These are phyloP conservation scores for Lamellibrachia luymesi DNA, from an alignment of 1,140 invertebrate genomes.

Conservation along the genomic window DNA sequence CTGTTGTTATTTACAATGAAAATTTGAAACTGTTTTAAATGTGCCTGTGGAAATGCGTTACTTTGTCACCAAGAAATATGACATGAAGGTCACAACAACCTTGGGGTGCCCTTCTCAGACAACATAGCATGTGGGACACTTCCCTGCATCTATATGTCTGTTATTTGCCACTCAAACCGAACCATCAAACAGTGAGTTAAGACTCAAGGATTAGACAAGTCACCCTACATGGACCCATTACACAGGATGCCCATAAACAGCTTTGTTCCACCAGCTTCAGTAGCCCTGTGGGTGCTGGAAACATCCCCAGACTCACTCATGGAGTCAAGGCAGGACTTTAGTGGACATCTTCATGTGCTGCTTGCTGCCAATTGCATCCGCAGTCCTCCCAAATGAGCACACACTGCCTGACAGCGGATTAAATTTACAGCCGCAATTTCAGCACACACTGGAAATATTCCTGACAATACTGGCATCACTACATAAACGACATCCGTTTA, in stretches of 20 bases:
- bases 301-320: neutral
- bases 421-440: constrained; percentile 1
- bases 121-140: neutral
- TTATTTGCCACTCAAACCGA: neutral
- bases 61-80: neutral
- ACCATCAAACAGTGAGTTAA: neutral
- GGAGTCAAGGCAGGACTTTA: neutral
- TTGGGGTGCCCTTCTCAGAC: neutral
- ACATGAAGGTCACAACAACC: neutral
- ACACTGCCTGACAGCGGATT: neutral
- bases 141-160: neutral
- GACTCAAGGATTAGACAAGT: neutral
- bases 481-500: constrained; percentile 1
- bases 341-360: neutral
- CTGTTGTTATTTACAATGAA: neutral
- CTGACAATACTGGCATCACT: neutral
- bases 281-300: neutral
- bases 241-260: neutral
- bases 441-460: neutral
- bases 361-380: neutral
- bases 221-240: neutral
- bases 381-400: neutral
- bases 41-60: neutral
- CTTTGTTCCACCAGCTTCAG: neutral
- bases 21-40: neutral